Base-by-base conservation (phyloP, 2,888 invertebrate genomes). In the Microctonus brassicae region DNA sequence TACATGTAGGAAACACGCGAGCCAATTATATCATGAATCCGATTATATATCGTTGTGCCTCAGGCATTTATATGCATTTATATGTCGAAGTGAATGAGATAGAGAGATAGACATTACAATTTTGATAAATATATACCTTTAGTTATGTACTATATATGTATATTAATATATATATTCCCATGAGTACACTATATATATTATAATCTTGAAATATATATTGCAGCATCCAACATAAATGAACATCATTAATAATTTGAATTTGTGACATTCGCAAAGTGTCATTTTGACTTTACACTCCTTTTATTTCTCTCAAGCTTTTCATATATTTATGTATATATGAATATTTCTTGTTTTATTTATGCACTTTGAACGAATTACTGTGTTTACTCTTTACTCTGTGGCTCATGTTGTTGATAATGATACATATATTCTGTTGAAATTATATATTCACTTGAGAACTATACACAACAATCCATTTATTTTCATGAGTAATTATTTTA, bases 361-460 rank as follows among this genome's bases (percentile, higher is more conserved):
- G 42, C 63, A 63, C 53, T 66, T 66, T 53, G 47, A 22, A 55
- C 55, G 24, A 26, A 34, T 36, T 34, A 22, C 55, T 36, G 64
- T 72, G 74, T 74, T 72, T 72, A 69, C 74, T 69, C 65, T 74
- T 74, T 69, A 74, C 74, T 74, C 65, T 57, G 47, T 34, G 53
- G 61, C 29, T 60, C 70, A 55, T 73, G 70, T 73, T 71, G 70
- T 73, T 67, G 63, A 67, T 58, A 55, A 39, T 34, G 33, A 57
- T 42, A 24, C n/a, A n/a, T n/a, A n/a, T n/a, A n/a, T n/a, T n/a
- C n/a, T n/a, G n/a, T n/a, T n/a, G n/a, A n/a, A n/a, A n/a, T n/a
- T n/a, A n/a, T n/a, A n/a, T n/a, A n/a, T n/a, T n/a, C n/a, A n/a
- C n/a, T n/a, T n/a, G n/a, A n/a, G n/a, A n/a, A n/a, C n/a, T n/a